Evolutionary conservation across 1,140 invertebrate species (phyloP), one percentile per base, ranked within the genome.

Genomic region (Aphaenogaster ashmeadi): DNA sequence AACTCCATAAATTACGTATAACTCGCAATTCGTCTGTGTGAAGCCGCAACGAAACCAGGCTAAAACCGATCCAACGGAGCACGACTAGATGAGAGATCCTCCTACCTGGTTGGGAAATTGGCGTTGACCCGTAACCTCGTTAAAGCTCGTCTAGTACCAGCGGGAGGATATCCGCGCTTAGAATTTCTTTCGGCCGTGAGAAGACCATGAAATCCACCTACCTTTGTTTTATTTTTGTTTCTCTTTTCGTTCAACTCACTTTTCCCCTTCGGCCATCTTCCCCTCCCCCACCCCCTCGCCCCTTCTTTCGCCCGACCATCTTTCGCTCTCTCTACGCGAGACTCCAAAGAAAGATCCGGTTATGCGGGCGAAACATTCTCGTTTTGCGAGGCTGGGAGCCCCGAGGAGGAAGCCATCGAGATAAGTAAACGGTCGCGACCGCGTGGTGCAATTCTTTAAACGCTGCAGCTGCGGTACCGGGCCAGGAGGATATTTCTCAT

Each of bases 401-500:
- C 62, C 72, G 87, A 92, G 72, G 89, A 91, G 90, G 86, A 93
- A 92, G 90, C 92, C 92, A 92, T 93, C 92, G 89, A 91, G 93
- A 93, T 93, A 92, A 93, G 93, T 93, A 92, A 92, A 93, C 90
- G 90, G 92, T 87, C 92, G 89, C 90, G 90, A 92, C 91, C 91
- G 92, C 91, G 93, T 92, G 89, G 90, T 90, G 89, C 91, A 93
- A 93, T 93, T 94, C 93, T 93, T 93, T 93, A 94, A 94, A 93
- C 89, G 91, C 71, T 92, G 91, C 93, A 90, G 91, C 92, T 93
- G 92, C 90, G 92, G 86, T 90, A 89, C 89, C 89, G 74, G 87
- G 87, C 88, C 80, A 38, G 88, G 83, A 92, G 91, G 91, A 94
- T 94, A 94, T 94, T 94, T 94, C 93, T 94, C 93, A 94, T 94